Evolutionary conservation across 2,797 vertebrate genomes (phyloP), one percentile per base, ranked within the genome.

Genomic region (Tachyglossus aculeatus): DNA sequence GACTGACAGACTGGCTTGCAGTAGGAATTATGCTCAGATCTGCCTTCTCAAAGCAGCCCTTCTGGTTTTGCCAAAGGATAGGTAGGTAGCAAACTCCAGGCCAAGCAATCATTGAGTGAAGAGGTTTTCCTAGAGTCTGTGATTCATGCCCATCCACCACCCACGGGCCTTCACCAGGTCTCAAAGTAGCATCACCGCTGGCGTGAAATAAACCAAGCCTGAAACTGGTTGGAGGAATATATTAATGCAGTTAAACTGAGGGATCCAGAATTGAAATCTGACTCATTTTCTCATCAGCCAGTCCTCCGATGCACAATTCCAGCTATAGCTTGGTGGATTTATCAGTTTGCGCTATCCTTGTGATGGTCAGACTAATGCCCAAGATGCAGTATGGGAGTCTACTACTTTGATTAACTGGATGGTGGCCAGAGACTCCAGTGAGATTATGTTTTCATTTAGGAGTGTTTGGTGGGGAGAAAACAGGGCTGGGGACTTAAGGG

Each of bases 111-210:
- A 16, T 27, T 47, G 32, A 16, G 38, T 55, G 67, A 77, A 62
- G 24, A 2, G 25, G 3, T 53, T 66, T 83, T 36, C 41, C 58
- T 70, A 61, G 64, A 69, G 47, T 69, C 10, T 74, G 39, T 34
- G 22, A 40, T 74, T 67, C 54, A 57, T 68, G 64, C 41, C 16
- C 0, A 1, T 3, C 54, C 61, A 60, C 21, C 70, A 57, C 61
- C 47, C 40, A 33, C 34, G 74, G 68, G 74, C 71, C 83, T 83
- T 87, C 44, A 21, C 40, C 0, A 36, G 48, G 65, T 61, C 8
- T 10, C 4, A 12, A 5, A 74, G 41, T 50, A 66, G 47, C 41
- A 37, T 39, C 39, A 21, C 19, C 57, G 18, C 37, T 52, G 54
- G 19, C 37, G 59, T 34, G 38, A 24, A 33, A 31, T 58, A 38